These are phyloP conservation scores for Polydrusus cervinus DNA, from an alignment of 2,888 invertebrate species.

Conservation along the genomic window DNA sequence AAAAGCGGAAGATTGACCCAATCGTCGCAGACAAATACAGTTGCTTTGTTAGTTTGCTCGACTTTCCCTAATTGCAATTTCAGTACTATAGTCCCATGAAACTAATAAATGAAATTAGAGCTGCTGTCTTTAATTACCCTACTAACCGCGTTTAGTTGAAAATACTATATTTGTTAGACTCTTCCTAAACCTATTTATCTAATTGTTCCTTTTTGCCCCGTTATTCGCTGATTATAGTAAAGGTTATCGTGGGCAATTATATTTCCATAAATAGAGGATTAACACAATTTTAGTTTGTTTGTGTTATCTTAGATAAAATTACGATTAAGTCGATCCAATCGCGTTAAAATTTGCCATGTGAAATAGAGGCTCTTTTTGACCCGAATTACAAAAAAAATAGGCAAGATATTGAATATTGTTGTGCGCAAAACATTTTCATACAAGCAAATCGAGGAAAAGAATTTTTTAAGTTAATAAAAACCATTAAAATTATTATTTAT, in stretches of 20 bases:
- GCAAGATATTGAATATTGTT: no score
- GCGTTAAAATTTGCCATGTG: no score
- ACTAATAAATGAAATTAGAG: slow-evolving; percentile 44
- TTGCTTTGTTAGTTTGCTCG: slow-evolving; percentile 28
- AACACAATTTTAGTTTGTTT: no score
- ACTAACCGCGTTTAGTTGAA: slow-evolving; percentile 43
- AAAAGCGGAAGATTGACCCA: not conserved
- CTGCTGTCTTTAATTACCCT: slow-evolving; percentile 47
- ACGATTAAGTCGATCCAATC: no score
- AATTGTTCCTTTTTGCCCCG: slow-evolving; percentile 46
- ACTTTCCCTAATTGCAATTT: slow-evolving; percentile 31
- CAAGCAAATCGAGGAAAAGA: no score
- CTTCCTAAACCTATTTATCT: slow-evolving; percentile 45
- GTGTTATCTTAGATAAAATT: no score
- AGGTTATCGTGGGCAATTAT: not conserved
- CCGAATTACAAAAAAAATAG: no score
- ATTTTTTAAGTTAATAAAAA: no score
- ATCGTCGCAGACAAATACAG: slow-evolving; percentile 5
- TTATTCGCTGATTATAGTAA: slow-evolving; percentile 36
- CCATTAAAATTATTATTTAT: no score
- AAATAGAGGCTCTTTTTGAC: no score
- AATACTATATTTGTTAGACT: slow-evolving; percentile 42
- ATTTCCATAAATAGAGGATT: no score
- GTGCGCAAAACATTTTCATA: no score
- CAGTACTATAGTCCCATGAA: slow-evolving; percentile 26